Conservation (phyloP, 2,888 invertebrate species). For the Perizoma affinitatum region DNA sequence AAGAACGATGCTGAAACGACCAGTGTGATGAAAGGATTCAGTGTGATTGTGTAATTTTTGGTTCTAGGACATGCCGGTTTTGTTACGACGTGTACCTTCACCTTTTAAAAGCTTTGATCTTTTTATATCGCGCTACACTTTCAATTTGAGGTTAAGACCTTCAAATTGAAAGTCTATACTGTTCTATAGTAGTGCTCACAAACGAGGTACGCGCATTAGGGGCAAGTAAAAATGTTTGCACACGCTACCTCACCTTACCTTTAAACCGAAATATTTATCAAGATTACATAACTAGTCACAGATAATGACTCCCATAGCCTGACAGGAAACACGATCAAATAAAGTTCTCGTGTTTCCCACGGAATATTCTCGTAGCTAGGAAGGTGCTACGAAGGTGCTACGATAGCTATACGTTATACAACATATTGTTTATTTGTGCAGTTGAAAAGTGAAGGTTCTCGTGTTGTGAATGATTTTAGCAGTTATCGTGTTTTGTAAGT, state of each 20-base stretch:
- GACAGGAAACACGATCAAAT: constrained; percentile 30
- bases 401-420: constrained; percentile 8
- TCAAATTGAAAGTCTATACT: no score
- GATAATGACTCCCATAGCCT: not conserved
- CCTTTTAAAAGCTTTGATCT: no score
- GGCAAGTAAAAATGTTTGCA: constrained; percentile 2
- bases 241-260: constrained; percentile 13
- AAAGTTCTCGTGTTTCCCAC: constrained; percentile 29
- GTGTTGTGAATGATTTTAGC: constrained; percentile 21
- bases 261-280: constrained; percentile 14
- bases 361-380: no score
- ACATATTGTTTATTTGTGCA: constrained; percentile 5
- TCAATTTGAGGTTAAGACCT: no score
- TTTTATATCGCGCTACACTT: no score
- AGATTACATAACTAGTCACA: constrained; percentile 19
- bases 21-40: no score
- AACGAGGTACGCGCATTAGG: not conserved
- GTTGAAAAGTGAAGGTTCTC: constrained; percentile 28
- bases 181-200: no score
- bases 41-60: no score
- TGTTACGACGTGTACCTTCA: no score
- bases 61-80: no score
- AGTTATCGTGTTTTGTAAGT: constrained; percentile 6
- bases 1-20: no score
- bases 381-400: constrained; percentile 14